A percentile compares a stretch with the other conserved stretches of the same genome.
Conservation (phyloP, 53 echinoderm and acorn worm species). For the Crossaster papposus region DNA sequence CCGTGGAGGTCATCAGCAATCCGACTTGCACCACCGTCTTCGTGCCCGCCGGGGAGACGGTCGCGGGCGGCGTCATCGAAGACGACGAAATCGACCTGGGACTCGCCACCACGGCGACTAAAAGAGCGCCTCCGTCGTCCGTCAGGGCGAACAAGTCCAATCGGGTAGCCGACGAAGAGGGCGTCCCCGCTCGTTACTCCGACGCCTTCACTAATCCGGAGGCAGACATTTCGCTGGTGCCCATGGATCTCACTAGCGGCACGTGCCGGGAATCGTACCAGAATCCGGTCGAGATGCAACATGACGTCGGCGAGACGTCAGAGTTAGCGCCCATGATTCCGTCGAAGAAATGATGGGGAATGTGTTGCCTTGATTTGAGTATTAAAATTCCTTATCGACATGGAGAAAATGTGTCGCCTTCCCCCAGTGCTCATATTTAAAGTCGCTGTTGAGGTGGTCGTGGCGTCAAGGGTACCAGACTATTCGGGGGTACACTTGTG, state of each 20-base stretch:
- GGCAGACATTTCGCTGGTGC: slow-evolving; percentile 42
- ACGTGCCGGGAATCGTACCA: slow-evolving; percentile 35
- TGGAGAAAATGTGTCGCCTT: not conserved
- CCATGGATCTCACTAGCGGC: slow-evolving; percentile 35
- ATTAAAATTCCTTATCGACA: not conserved
- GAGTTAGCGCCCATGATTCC: slow-evolving; percentile 65
- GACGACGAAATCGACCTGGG: slow-evolving; percentile 54
- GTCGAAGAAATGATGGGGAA: slow-evolving; percentile 9
- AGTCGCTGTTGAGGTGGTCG: not conserved
- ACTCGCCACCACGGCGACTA: slow-evolving; percentile 35
- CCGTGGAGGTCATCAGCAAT: slow-evolving; percentile 78
- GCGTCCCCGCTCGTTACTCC: not conserved
- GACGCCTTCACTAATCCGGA: slow-evolving; percentile 49
- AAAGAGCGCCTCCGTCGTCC: not conserved
- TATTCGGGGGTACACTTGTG: no score
- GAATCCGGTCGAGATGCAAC: slow-evolving; percentile 41
- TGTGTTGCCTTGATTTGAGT: not conserved
- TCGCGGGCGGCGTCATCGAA: slow-evolving; percentile 10
- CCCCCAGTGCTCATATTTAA: no score
- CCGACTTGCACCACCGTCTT: slow-evolving; percentile 57
- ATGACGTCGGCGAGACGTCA: slow-evolving; percentile 55
- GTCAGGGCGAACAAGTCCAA: slow-evolving; percentile 1
- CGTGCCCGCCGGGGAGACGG: slow-evolving; percentile 22
- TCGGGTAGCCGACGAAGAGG: slow-evolving; percentile 17
- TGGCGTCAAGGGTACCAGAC: not conserved